Evolutionary conservation across 2,797 vertebrate genomes (phyloP), one percentile per base, ranked within the genome.

Genomic region (Tangara arthus): DNA sequence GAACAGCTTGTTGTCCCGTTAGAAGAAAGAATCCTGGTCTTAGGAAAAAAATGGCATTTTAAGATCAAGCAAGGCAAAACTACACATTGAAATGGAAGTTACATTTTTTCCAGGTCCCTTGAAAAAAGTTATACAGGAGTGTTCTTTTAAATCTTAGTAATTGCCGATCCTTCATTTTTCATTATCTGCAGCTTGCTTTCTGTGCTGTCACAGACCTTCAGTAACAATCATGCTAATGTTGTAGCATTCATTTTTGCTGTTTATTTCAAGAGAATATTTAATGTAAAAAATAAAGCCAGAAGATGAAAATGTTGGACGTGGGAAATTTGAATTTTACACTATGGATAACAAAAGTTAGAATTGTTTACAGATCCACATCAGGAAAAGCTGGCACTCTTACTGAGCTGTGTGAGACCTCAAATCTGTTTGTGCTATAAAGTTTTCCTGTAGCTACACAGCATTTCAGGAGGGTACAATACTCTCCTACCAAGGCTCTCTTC

Each of bases 41-140:
- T 89, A 79, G 73, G 75, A 86, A 87, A 94, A 18, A 80, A 96
- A 83, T 2, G 44, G 23, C 16, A 61, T 91, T 96, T 95, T 82
- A 89, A 92, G 37, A 77, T 66, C 47, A 93, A 92, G 24, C 16
- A 61, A 86, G 70, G 28, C 16, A 95, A 95, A 97, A n/a, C 20
- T 63, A 84, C 23, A 23, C 52, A 30, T 39, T 90, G 35, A 56
- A 91, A 56, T 59, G 15, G 34, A 46, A 93, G 64, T 65, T 79
- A 42, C 1, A 7, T 87, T 91, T 91, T 77, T 89, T 61, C 21
- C 44, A 83, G 37, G 55, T 77, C 19, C 22, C 26, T 24, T 39
- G 15, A 88, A 60, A n/a, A 59, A 94, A 73, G 50, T 83, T 78
- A 61, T 41, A 79, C 9, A 69, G 37, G 16, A 90, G 12, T 9